phyloP scores from a whole-genome alignment of 2,113 vertebrate species.

The Anseranas semipalmata region DNA sequence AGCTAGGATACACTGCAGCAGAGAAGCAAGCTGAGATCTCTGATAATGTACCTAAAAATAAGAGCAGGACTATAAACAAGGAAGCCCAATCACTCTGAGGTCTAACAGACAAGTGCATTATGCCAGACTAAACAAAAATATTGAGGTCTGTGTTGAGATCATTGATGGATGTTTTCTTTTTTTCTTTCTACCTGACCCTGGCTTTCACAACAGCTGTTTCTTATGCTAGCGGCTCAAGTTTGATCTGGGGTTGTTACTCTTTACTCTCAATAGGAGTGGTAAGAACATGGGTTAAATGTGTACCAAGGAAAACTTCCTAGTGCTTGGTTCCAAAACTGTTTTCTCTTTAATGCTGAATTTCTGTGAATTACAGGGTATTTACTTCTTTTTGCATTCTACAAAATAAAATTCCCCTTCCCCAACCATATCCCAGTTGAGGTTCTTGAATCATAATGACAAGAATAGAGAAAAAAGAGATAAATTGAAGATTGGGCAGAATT shows the following conservation, averaged over 20 bases:
- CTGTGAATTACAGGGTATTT: conserved; percentile 14
- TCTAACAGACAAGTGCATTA: neutral
- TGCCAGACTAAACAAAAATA: conserved; percentile 8
- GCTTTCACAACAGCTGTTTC: neutral
- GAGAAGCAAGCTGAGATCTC: neutral
- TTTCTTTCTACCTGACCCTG: neutral
- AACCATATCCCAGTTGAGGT: neutral
- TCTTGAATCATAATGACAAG: neutral
- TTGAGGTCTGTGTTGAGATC: neutral
- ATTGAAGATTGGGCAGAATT: neutral
- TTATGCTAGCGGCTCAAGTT: neutral
- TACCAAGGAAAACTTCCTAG: neutral
- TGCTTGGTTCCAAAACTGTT: neutral
- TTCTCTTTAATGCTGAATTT: neutral
- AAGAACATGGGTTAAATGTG: neutral
- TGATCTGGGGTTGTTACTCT: neutral
- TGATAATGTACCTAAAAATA: conserved; percentile 45
- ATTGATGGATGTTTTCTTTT: neutral
- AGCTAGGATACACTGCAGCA: neutral
- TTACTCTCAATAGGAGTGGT: neutral
- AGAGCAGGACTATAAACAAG: conserved; percentile 3
- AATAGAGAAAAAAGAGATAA: neutral
- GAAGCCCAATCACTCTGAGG: neutral
- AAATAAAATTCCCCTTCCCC: neutral
- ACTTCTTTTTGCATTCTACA: neutral